Percentiles rank a stretch among this genome's conserved stretches.
phyloP scores from a whole-genome alignment of 1,140 invertebrate genomes.

The Drosophila prosaltans region DNA sequence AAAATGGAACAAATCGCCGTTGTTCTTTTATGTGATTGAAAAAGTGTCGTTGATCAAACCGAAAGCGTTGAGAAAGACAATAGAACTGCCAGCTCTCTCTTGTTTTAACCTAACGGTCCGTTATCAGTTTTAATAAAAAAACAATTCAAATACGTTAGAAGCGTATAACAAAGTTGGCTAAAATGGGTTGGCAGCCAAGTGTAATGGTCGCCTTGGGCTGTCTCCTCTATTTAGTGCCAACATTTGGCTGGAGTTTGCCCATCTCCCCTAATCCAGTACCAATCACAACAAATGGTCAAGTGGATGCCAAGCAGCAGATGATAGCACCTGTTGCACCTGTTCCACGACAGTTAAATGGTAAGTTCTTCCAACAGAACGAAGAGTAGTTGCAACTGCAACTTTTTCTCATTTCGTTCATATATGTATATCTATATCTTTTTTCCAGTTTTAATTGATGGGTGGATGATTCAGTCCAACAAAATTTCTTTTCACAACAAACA shows the following conservation, averaged over 20 bases:
- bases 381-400: too few relatives aligned
- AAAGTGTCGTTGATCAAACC: constrained; percentile 62
- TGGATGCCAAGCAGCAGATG: not conserved
- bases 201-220: constrained; percentile 28
- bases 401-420: too few relatives aligned
- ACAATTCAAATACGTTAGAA: too few relatives aligned
- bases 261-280: not conserved
- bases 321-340: constrained; percentile 23
- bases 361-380: constrained; percentile 24
- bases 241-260: constrained; percentile 63
- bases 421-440: too few relatives aligned
- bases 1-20: constrained; percentile 74
- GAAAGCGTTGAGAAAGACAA: not conserved
- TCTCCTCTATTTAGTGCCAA: constrained; percentile 40
- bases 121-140: not conserved
- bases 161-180: not conserved
- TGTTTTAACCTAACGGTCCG: not conserved
- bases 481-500: too few relatives aligned
- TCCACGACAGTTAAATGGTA: constrained; percentile 69
- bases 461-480: too few relatives aligned
- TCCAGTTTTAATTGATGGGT: too few relatives aligned
- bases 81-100: not conserved
- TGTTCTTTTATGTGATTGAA: constrained; percentile 63
- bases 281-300: not conserved
- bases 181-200: constrained; percentile 64